A percentile compares a stretch with the other conserved stretches of the same genome.
These are phyloP conservation scores for Steinernema carpocapsae DNA, from an alignment of 2,888 invertebrate genomes.

Conservation along the genomic window DNA sequence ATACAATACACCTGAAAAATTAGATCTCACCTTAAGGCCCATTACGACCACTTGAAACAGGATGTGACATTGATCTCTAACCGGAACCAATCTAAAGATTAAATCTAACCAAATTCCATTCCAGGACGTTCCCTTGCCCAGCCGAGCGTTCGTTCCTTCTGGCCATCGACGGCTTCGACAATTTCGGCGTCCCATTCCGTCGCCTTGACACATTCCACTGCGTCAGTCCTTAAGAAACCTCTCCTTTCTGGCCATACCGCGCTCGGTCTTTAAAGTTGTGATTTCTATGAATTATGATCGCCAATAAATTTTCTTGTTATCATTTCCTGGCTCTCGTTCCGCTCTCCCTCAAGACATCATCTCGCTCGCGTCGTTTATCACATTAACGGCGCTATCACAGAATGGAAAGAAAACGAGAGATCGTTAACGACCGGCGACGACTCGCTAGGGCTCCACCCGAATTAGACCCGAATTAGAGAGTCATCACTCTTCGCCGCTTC, in stretches of 20 bases:
- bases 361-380: too few relatives aligned
- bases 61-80: too few relatives aligned
- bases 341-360: neutral
- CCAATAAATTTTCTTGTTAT: conserved; percentile 5
- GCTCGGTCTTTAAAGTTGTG: neutral
- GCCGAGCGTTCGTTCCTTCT: conserved; percentile 45
- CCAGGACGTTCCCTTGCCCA: conserved; percentile 50
- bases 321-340: neutral
- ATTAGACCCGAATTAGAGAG: conserved; percentile 14
- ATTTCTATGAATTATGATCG: conserved; percentile 7
- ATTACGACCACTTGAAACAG: too few relatives aligned
- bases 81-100: conserved; percentile 21
- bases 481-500: neutral
- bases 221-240: conserved; percentile 14
- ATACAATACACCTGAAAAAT: too few relatives aligned
- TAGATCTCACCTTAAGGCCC: too few relatives aligned
- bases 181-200: conserved; percentile 55
- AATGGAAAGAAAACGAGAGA: conserved; percentile 4
- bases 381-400: neutral
- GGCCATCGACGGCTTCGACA: conserved; percentile 53
- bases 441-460: conserved; percentile 26
- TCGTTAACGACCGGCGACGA: neutral
- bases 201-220: conserved; percentile 54
- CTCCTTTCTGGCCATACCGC: too few relatives aligned
- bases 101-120: conserved; percentile 14